Evolutionary conservation across 1,140 invertebrate genomes (phyloP), one percentile per base, ranked within the genome.

Genomic region (Vollenhovia emeryi): DNA sequence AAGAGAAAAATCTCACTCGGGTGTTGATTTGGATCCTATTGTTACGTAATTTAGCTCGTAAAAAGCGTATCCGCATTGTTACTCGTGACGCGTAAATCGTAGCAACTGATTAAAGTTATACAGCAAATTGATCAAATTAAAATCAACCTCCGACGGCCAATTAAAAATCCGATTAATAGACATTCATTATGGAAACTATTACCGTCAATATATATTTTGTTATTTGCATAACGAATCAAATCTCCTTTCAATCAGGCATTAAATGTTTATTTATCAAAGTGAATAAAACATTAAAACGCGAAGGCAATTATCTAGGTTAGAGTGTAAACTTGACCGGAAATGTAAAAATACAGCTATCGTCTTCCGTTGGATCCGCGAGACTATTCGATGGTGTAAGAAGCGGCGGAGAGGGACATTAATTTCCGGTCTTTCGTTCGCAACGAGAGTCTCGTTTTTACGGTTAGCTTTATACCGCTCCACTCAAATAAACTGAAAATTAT

Each of bases 401-500:
- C 52, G 86, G 45, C 30, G 57, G 52, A 86, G 27, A 52, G 45
- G 52, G 86, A 87, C 86, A 88, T 89, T 89, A 89, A 89, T 89
- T 89, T 89, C 87, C 87, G 87, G 74, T 69, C 75, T 88, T 62
- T 80, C 86, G 86, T 89, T 88, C 60, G 57, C 73, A 75, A 66
- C 52, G 69, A 50, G 50, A 55, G 43, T 27, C 55, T 80, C 86
- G 86, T 89, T 88, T 85, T 89, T 85, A 89, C 48, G 74, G 33
- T 45, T 86, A 69, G 78, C 86, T 88, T 89, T 85, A 75, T 55
- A 75, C 87, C 68, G 83, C 74, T 48, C 13, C 52, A 62, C 71
- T 87, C 66, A 69, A 87, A 88, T 85, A 84, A 85, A 86, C 75
- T 69, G 45, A 84, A 79, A 89, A 87, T 85, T 85, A 89, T 87